phyloP scores from a whole-genome alignment of 2,113 vertebrate genomes.

The Bettongia penicillata region DNA sequence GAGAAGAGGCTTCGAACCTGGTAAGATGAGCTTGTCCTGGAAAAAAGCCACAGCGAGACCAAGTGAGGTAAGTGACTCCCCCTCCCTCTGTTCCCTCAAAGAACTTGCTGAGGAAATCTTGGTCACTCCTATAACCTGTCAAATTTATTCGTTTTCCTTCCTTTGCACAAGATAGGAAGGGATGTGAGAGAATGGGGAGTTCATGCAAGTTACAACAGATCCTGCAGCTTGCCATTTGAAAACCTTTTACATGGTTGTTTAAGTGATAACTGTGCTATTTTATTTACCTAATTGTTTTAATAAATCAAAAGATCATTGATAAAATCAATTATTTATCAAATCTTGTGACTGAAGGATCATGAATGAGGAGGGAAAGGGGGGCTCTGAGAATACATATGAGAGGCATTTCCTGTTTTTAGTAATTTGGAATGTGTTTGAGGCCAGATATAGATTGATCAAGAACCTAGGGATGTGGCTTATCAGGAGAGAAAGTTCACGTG shows the following conservation, averaged over 20 bases:
- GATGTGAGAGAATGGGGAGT: background rate
- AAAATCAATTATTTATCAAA: background rate
- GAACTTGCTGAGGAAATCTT: background rate
- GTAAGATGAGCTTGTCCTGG: background rate
- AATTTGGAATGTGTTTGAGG: background rate
- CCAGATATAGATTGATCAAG: background rate
- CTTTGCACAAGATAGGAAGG: background rate
- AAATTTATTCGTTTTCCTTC: background rate
- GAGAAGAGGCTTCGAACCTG: background rate
- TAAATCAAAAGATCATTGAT: background rate
- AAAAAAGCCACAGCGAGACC: background rate
- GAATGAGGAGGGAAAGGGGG: background rate
- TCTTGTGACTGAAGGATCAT: background rate
- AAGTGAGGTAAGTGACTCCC: background rate
- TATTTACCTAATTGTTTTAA: background rate
- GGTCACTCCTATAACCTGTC: background rate
- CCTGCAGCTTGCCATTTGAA: background rate
- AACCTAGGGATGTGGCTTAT: background rate
- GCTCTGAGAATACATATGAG: background rate
- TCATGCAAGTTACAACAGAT: background rate
- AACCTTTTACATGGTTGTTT: background rate
- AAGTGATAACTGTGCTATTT: background rate
- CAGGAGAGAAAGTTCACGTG: background rate
- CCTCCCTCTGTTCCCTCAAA: background rate
- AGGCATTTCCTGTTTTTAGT: background rate